These are phyloP conservation scores for Bombus sibiricus DNA, from an alignment of 1,140 invertebrate genomes.

Conservation along the genomic window DNA sequence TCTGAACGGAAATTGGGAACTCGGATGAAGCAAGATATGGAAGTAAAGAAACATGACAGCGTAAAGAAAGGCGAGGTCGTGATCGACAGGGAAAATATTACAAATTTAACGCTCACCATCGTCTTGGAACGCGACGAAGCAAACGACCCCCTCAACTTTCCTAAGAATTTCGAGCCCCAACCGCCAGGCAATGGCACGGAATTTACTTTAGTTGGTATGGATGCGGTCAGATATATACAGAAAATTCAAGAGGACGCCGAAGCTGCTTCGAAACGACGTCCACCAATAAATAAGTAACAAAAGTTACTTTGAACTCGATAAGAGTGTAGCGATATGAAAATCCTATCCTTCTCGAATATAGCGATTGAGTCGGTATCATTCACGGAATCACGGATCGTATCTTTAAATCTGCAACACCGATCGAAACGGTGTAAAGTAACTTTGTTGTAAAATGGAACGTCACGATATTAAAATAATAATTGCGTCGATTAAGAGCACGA, in stretches of 20 bases:
- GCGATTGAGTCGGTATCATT: background rate
- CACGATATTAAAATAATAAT: background rate
- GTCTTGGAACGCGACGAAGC: conserved; percentile 62
- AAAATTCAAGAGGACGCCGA: conserved; percentile 40
- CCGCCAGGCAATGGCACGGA: conserved; percentile 38
- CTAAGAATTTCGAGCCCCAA: conserved; percentile 50
- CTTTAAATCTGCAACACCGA: conserved; percentile 31
- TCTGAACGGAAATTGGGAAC: conserved; percentile 4
- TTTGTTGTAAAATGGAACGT: conserved; percentile 6
- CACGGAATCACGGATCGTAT: conserved; percentile 16
- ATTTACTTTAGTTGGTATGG: conserved; percentile 46
- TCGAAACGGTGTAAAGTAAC: conserved; percentile 16
- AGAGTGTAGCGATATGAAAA: background rate
- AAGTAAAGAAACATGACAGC: background rate
- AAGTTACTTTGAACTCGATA: background rate
- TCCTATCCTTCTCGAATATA: background rate
- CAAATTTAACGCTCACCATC: conserved; percentile 59
- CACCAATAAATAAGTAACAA: background rate
- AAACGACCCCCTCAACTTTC: conserved; percentile 56
- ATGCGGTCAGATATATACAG: conserved; percentile 52
- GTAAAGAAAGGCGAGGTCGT: conserved; percentile 46
- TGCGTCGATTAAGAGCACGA: conserved; percentile 16
- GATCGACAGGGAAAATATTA: conserved; percentile 57
- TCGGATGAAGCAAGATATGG: background rate
- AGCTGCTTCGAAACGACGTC: background rate